Evolutionary conservation across 2,797 vertebrate species (phyloP), one percentile per base, ranked within the genome.

Genomic region (Carduelis carduelis): DNA sequence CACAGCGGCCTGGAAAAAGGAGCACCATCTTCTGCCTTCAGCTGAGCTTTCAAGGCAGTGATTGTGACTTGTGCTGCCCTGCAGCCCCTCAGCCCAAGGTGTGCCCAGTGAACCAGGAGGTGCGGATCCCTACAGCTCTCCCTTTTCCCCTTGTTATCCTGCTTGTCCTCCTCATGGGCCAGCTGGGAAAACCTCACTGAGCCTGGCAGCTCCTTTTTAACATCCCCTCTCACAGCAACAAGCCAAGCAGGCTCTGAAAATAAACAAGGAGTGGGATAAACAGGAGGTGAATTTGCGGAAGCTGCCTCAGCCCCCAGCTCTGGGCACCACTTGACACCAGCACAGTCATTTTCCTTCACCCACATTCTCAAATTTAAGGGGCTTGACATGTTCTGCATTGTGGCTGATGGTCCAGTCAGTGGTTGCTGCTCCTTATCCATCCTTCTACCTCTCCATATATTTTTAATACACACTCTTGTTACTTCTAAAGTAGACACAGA

Each of bases 211-310:
- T 93, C 66, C 66, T 87, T 94, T 93, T 89, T 83, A 90, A 57
- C 23, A 41, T 75, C 43, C 72, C 32, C 72, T 83, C n/a, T 68
- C 43, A 23, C 28, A 72, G 59, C 46, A 59, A 52, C 14, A 35
- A 72, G 63, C 50, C 52, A 26, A 59, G 53, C 28, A 69, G 76
- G 20, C 77, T 93, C 95, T 35, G 11, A 96, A 95, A 97, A 96
- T 97, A 97, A 83, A 76, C 32, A 46, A 74, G 68, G 80, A 93
- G 91, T 95, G 93, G 93, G 95, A 91, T 91, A 95, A 94, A 85
- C 79, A 94, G 95, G 84, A 96, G 93, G 32, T 86, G 88, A 88
- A 39, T 23, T 95, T 95, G 91, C 93, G 90, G 95, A 97, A 97
- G 88, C 87, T 96, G 80, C 85, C 85, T 94, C 90, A 90, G 83